These are phyloP conservation scores for Colostygia pectinataria DNA, from an alignment of 2,888 invertebrate genomes.

Conservation along the genomic window DNA sequence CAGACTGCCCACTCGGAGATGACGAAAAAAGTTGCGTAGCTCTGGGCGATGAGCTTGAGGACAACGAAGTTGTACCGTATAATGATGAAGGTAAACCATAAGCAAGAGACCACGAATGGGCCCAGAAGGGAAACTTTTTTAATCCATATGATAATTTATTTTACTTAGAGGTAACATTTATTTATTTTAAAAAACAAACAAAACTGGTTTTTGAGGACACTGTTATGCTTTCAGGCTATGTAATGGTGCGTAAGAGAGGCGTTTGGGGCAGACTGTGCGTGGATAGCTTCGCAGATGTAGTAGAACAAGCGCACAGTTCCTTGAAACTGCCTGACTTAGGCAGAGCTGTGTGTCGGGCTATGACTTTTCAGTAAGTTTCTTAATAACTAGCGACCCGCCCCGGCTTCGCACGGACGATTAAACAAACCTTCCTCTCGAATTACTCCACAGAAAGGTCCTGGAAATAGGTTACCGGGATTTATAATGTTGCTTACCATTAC, in stretches of 20 bases:
- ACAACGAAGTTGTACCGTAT: conserved; percentile 84
- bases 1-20: conserved; percentile 88
- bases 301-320: conserved; percentile 81
- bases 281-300: conserved; percentile 85
- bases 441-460: too few relatives aligned
- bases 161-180: too few relatives aligned
- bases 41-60: conserved; percentile 79
- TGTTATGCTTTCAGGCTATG: conserved; percentile 78
- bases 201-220: too few relatives aligned
- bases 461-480: too few relatives aligned
- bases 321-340: conserved; percentile 88
- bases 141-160: too few relatives aligned
- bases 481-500: conserved; percentile 16
- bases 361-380: conserved; percentile 87
- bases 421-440: too few relatives aligned
- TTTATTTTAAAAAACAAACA: too few relatives aligned
- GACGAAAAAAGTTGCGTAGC: conserved; percentile 90
- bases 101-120: too few relatives aligned
- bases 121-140: too few relatives aligned
- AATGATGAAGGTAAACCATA: conserved; percentile 79
- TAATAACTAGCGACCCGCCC: too few relatives aligned
- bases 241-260: conserved; percentile 89
- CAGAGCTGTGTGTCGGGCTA: conserved; percentile 88
- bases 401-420: too few relatives aligned
- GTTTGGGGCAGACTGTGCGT: conserved; percentile 91